Evolutionary conservation across 2,797 vertebrate genomes (phyloP), one percentile per base, ranked within the genome.

Genomic region (Diplodus sargus): DNA sequence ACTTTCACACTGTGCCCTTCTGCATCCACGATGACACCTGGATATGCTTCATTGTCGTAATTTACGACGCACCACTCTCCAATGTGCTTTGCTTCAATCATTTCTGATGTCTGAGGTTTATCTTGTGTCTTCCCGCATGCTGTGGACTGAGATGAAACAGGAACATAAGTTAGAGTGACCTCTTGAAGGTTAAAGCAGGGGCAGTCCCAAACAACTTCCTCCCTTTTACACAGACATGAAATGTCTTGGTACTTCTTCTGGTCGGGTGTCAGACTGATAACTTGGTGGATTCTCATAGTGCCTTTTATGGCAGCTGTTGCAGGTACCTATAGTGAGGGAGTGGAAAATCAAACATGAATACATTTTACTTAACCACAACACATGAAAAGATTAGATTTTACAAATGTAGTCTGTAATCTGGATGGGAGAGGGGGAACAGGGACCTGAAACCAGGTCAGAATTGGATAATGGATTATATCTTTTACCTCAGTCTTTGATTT

Each of bases 131-230:
- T 79, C 79, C 76, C 74, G 74, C 74, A 74, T 78, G 70, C 64
- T 78, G 75, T 70, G 70, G 70, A 78, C 63, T 82, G 49, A 58
- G 74, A 68, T 68, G 64, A 63, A 81, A 75, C n/a, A 48, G 43
- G 49, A 57, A 64, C 45, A 62, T 74, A 7, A 62, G 58, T 45
- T 61, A 81, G 57, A 74, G 66, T 83, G 65, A n/a, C 71, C 54
- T 79, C 68, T 30, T 79, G 67, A 63, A 76, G 77, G 22, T 78
- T 70, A 71, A 81, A 81, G 66, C 61, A 85, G 56, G 70, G 70
- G 7, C 70, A 81, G 70, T 78, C 79, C 63, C 76, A 78, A 75
- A 85, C 76, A 72, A 72, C 76, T 79, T 82, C 71, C n/a, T 79
- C 63, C 68, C 71, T 82, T 76, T 78, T 74, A 70, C 74, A 70